phyloP scores from a whole-genome alignment of 2,113 vertebrate species.

The Actinemys pallida region DNA sequence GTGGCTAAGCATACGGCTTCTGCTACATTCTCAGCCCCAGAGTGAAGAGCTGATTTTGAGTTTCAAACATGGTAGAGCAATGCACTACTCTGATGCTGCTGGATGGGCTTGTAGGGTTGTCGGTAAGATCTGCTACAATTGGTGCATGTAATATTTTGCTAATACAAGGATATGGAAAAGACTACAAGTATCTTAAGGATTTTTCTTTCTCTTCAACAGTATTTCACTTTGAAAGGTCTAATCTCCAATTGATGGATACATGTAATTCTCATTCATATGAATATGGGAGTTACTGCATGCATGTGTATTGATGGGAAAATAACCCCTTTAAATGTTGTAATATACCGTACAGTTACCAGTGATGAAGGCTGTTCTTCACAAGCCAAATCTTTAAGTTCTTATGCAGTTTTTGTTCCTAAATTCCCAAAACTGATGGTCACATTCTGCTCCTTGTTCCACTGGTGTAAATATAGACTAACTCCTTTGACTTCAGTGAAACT shows the following conservation, averaged over 20 bases:
- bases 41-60: background rate
- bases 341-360: background rate
- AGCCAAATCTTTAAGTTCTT: background rate
- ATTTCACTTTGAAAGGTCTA: background rate
- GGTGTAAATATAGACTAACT: constrained; percentile 32
- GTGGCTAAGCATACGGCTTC: background rate
- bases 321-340: background rate
- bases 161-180: constrained; percentile 30
- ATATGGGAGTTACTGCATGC: background rate
- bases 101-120: background rate
- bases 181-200: constrained; percentile 56
- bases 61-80: background rate
- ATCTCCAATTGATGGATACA: background rate
- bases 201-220: background rate
- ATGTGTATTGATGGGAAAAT: background rate
- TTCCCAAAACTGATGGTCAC: background rate
- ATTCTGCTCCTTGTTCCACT: background rate
- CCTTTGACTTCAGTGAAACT: constrained; percentile 3
- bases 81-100: background rate
- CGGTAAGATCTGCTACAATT: background rate
- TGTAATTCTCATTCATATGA: background rate
- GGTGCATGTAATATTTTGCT: background rate
- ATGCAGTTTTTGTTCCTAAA: background rate
- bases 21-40: background rate
- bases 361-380: accelerated